These are phyloP conservation scores for Campaea margaritaria DNA, from an alignment of 2,888 invertebrate genomes.

Conservation along the genomic window DNA sequence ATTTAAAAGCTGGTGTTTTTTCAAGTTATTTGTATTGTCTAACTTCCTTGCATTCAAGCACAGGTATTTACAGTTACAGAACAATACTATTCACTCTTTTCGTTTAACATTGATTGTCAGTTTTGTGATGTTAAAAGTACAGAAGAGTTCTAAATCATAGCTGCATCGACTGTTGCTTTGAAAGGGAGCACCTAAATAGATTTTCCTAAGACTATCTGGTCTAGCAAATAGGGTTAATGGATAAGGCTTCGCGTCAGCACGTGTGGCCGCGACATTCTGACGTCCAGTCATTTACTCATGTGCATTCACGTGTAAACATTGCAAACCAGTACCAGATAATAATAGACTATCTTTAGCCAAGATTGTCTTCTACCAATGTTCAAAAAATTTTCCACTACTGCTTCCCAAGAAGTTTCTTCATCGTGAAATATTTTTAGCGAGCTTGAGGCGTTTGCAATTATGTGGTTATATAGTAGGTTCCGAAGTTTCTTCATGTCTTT, in stretches of 20 bases:
- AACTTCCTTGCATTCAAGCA: slow-evolving; percentile 22
- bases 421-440: neutral
- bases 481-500: slow-evolving; percentile 8
- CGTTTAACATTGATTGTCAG: neutral
- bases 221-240: slow-evolving; percentile 75
- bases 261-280: slow-evolving; percentile 56
- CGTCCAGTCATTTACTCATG: slow-evolving; percentile 52
- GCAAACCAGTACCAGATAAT: slow-evolving; percentile 42
- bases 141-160: neutral
- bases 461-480: neutral
- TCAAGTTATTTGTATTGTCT: slow-evolving; percentile 16
- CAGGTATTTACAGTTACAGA: slow-evolving; percentile 1
- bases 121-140: too few relatives aligned
- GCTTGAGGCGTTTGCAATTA: neutral
- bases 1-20: slow-evolving; percentile 11
- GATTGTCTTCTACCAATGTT: slow-evolving; percentile 2
- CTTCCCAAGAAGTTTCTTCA: neutral
- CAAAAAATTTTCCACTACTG: neutral
- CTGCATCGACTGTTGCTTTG: slow-evolving; percentile 18
- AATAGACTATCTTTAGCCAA: slow-evolving; percentile 12
- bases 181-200: slow-evolving; percentile 59
- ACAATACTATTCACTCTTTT: slow-evolving; percentile 8
- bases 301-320: slow-evolving; percentile 61
- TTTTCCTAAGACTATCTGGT: slow-evolving; percentile 54
- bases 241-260: slow-evolving; percentile 72